These are phyloP conservation scores for Triplophysa dalaica DNA, from an alignment of 2,113 vertebrate genomes.

Conservation along the genomic window DNA sequence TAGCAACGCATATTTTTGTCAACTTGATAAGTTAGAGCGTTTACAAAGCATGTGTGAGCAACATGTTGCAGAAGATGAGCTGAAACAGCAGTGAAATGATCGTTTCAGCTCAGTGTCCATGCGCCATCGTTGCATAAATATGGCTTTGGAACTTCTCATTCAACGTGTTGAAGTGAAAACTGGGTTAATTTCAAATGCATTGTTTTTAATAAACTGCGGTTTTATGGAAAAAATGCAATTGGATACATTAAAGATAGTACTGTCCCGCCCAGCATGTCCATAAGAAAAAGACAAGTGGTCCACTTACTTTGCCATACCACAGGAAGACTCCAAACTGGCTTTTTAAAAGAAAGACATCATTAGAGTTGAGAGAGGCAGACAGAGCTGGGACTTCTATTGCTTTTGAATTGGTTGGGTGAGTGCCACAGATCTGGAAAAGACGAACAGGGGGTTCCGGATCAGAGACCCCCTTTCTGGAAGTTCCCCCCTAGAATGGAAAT, in stretches of 20 bases:
- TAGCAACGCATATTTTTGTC: too few species aligned
- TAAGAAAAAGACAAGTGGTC: neutral
- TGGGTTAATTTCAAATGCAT: too few species aligned
- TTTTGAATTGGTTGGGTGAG: slow-evolving; percentile 78
- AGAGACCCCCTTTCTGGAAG: slow-evolving; percentile 74
- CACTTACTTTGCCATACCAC: slow-evolving; percentile 89
- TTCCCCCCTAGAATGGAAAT: slow-evolving; percentile 76
- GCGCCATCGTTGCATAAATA: too few species aligned
- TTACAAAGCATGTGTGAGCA: too few species aligned
- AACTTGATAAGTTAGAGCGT: too few species aligned
- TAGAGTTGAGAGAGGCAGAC: slow-evolving; percentile 83
- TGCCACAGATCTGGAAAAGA: slow-evolving; percentile 84
- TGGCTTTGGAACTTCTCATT: too few species aligned
- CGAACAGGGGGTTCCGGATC: slow-evolving; percentile 78
- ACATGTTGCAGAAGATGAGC: too few species aligned
- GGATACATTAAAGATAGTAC: neutral
- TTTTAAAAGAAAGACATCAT: slow-evolving; percentile 84
- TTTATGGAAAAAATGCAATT: neutral
- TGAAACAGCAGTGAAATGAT: too few species aligned
- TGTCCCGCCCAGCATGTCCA: too few species aligned
- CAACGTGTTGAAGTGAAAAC: too few species aligned
- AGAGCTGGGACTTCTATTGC: slow-evolving; percentile 72
- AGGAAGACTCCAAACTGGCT: slow-evolving; percentile 74
- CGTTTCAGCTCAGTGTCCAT: too few species aligned
- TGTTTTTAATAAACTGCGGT: too few species aligned